Base-by-base conservation (phyloP, 2,113 vertebrate species). In the Amphilophus citrinellus region DNA sequence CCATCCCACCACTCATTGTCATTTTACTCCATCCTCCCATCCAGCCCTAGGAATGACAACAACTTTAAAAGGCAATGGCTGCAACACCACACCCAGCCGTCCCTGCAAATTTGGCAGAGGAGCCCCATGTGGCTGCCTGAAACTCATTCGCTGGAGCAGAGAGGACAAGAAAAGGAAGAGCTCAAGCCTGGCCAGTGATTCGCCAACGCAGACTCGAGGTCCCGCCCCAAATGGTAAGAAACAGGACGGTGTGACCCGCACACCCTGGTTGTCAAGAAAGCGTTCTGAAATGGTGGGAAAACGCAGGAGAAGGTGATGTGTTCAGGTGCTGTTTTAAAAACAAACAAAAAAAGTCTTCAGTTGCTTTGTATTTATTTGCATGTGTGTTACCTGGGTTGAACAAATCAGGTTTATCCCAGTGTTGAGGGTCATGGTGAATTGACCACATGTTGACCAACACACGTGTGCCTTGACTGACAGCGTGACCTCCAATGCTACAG, bases 361-460 rank as follows among this genome's bases (percentile, higher is more conserved):
- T 37, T 20, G 57, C 15, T 59, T 58, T 2, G 7, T 44, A 24
- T 7, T 57, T 17, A 10, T n/a, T 18, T 63, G 20, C 7, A 9
- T 30, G 65, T 13, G 42, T 10, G 15, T 81, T 86, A 93, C 94
- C 92, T 84, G 93, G 94, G 42, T 73, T 82, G 77, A 93, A 90
- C n/a, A 93, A 68, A 77, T 96, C 95, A 0, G 96, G 95, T 50
- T 84, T 84, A 58, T 95, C 94, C 96, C 96, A 96, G 90, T 92
- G 85, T 30, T 60, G 13, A 1, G 95, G 95, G 88, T 96, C 87
- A 3, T 96, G 96, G 77, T 96, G 96, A 39, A 96, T 95, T 20
- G 95, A 91, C 96, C 96, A 96, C 95, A 96, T 95, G 91, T 96
- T 96, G 68, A 96, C 94, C 91, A 96, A 18, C 24, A 96, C 95